Evolutionary conservation across 2,888 invertebrate genomes (phyloP).

Genomic region (Chrysotoxum bicinctum): DNA sequence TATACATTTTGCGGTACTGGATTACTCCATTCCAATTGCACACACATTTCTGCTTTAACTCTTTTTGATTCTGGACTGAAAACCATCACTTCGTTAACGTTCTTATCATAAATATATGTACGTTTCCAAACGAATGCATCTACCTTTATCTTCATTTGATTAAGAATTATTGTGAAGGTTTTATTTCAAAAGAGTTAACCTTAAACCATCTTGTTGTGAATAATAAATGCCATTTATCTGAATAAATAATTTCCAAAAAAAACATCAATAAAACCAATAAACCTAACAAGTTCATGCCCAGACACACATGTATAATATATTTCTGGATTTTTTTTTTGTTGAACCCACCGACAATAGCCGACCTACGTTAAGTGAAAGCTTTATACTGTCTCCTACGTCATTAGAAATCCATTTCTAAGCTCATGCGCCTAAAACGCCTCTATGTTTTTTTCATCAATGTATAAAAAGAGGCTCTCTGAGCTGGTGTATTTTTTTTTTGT

Average conservation of each 20-base stretch:
- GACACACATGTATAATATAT: background rate
- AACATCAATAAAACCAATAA: constrained; percentile 34
- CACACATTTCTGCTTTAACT: background rate
- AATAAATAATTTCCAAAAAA: constrained; percentile 49
- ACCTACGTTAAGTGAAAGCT: constrained; percentile 41
- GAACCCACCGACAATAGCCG: background rate
- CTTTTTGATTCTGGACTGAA: background rate
- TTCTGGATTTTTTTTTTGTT: constrained; percentile 13
- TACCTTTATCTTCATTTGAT: background rate
- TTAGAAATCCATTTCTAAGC: constrained; percentile 11
- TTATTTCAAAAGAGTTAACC: constrained; percentile 31
- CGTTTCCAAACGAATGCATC: background rate
- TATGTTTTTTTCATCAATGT: constrained; percentile 12
- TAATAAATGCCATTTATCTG: constrained; percentile 43
- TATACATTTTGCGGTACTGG: no score
- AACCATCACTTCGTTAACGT: constrained; percentile 2
- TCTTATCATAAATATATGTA: constrained; percentile 6
- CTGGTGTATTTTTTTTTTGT: constrained; percentile 10
- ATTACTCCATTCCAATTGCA: no score
- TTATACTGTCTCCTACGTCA: constrained; percentile 54
- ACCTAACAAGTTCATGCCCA: constrained; percentile 37
- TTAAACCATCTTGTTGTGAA: constrained; percentile 29
- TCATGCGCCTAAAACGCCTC: constrained; percentile 44
- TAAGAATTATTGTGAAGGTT: background rate
- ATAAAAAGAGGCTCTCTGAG: constrained; percentile 14